phyloP scores from a whole-genome alignment of 23 tunicate species.

The Styela plicata region DNA sequence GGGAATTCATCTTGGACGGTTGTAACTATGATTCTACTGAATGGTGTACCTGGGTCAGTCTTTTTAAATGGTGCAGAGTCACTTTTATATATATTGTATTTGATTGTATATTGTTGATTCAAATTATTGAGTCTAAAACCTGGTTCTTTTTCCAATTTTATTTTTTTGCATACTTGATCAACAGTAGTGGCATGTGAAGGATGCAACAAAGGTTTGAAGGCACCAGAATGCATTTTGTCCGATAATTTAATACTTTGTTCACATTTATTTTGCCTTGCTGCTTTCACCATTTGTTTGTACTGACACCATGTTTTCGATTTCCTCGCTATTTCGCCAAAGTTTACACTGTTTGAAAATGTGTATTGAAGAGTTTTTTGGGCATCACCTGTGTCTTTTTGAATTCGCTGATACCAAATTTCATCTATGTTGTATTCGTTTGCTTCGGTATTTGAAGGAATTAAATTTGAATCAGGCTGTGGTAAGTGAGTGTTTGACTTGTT shows the following conservation, averaged over 20 bases:
- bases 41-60: constrained; percentile 70
- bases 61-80: constrained; percentile 54
- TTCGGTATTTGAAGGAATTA: constrained; percentile 23
- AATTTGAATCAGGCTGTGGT: constrained; percentile 10
- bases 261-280: background rate
- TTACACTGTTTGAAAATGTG: constrained; percentile 40
- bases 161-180: constrained; percentile 11
- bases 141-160: constrained; percentile 9
- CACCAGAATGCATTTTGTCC: constrained; percentile 38
- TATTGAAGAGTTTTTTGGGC: constrained; percentile 8
- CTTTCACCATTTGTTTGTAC: constrained; percentile 31
- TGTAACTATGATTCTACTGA: constrained; percentile 33
- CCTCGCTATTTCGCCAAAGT: constrained; percentile 19
- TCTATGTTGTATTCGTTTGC: constrained; percentile 15
- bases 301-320: constrained; percentile 53
- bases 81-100: constrained; percentile 58
- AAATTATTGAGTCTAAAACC: background rate
- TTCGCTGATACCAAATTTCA: constrained; percentile 41
- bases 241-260: background rate
- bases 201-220: constrained; percentile 48
- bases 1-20: constrained; percentile 22
- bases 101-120: background rate
- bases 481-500: background rate
- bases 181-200: constrained; percentile 24
- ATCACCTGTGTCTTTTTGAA: constrained; percentile 19